Base-by-base conservation (phyloP, 2,113 vertebrate genomes). In the Neoarius graeffei region DNA sequence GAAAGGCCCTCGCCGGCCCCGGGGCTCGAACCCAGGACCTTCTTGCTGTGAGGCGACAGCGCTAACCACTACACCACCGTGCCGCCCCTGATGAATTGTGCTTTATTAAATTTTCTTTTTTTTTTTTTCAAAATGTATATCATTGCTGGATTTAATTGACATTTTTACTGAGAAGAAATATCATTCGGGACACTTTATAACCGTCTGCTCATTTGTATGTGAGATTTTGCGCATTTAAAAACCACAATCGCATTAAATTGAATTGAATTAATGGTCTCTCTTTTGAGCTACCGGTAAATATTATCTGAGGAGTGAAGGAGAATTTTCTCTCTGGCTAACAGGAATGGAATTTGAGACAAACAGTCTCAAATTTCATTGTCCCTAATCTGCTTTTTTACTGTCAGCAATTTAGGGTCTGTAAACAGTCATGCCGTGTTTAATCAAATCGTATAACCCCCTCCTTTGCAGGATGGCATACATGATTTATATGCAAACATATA, bases 291-390 rank as follows among this genome's bases (percentile, higher is more conserved):
- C n/a, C n/a, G n/a, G n/a, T n/a, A 86, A 80, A 86, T 86, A 79
- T 57, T 71, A 69, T 64, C 10, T 48, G 67, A n/a, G 15, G 7
- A 11, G 27, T 66, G 25, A 66, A 42, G 62, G 56, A 77, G 11
- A 66, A 54, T 77, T 25, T 15, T 90, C 85, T 87, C 48, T 82
- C 27, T 83, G 86, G 71, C 71, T n/a, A 84, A 57, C 48, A 27
- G 25, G 80, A 87, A 59, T 86, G 56, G 35, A 35, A 7, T 84
- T 80, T 77, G 48, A 74, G 89, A 89, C 83, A 88, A 89, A 89
- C 69, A 85, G 76, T 88, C 87, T 59, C 9, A 67, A 56, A 35
- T 35, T 54, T 69, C 5, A n/a, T n/a, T 66, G 50, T 2, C 17
- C 11, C 8, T 1, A 0, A 48, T 48, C 25, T 82, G 30, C 11